These are phyloP conservation scores for Nomada ferruginata DNA, from an alignment of 2,888 invertebrate genomes.

Conservation along the genomic window DNA sequence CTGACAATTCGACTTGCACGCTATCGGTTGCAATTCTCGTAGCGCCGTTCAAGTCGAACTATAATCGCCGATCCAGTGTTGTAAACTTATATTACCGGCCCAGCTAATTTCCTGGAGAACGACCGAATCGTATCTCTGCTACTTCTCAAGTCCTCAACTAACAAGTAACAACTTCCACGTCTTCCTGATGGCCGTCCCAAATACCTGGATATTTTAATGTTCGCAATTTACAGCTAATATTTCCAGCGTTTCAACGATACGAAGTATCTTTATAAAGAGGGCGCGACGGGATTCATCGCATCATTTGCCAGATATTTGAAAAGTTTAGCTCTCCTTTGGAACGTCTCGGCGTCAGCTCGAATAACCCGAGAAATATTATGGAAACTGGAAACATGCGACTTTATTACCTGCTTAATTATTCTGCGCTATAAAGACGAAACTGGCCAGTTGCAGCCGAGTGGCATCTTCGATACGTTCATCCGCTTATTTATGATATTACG, in stretches of 20 bases:
- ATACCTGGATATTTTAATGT: conserved; percentile 27
- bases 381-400: conserved; percentile 25
- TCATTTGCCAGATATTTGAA: neutral
- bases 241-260: neutral
- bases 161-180: conserved; percentile 38
- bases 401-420: conserved; percentile 30
- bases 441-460: neutral
- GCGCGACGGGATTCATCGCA: neutral
- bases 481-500: neutral
- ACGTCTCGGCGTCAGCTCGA: neutral
- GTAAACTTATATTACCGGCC: conserved; percentile 58
- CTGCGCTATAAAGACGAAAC: conserved; percentile 17
- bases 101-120: conserved; percentile 53
- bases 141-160: conserved; percentile 29
- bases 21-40: conserved; percentile 27
- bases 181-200: conserved; percentile 1
- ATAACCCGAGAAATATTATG: conserved; percentile 6
- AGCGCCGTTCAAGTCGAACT: conserved; percentile 49
- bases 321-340: neutral
- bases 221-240: conserved; percentile 33
- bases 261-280: neutral
- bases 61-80: conserved; percentile 52
- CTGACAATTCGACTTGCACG: neutral
- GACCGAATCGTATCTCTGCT: conserved; percentile 42
- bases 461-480: neutral